phyloP scores from a whole-genome alignment of 2,888 invertebrate genomes.

The Drosophila sordidula region DNA sequence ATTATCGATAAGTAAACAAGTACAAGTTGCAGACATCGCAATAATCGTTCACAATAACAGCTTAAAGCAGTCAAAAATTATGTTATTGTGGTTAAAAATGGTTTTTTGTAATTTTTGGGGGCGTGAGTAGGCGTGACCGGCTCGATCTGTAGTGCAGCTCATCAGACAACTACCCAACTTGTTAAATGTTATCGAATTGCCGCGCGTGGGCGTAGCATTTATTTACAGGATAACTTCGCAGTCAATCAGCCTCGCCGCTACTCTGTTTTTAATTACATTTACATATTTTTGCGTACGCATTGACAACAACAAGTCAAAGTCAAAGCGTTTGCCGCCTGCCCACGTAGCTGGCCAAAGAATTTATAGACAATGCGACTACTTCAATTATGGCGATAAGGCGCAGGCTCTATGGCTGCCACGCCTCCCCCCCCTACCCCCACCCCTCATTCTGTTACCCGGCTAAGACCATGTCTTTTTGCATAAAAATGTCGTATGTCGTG shows the following conservation, averaged over 20 bases:
- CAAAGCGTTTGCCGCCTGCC: conserved; percentile 69
- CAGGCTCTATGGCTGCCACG: conserved; percentile 14
- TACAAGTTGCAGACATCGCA: no score
- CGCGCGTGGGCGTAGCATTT: not conserved
- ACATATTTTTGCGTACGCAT: conserved; percentile 73
- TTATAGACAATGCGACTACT: conserved; percentile 80
- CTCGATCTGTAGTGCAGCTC: no score
- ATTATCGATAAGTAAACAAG: no score
- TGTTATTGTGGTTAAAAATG: no score
- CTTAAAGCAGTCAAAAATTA: no score
- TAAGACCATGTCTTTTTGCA: conserved; percentile 63
- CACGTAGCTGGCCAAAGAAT: conserved; percentile 74
- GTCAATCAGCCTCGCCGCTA: not conserved
- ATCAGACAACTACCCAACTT: no score
- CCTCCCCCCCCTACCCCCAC: not conserved
- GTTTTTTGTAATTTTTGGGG: no score
- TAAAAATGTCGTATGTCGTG: conserved; percentile 81
- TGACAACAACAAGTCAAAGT: conserved; percentile 59
- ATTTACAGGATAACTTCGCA: not conserved
- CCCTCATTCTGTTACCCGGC: not conserved
- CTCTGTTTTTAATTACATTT: conserved; percentile 65
- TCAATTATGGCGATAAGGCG: conserved; percentile 76
- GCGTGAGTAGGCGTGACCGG: no score
- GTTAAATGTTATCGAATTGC: no score
- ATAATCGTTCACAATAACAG: no score